Base-by-base conservation (phyloP, 2,888 invertebrate genomes). In the Rhynchonema sp. region DNA sequence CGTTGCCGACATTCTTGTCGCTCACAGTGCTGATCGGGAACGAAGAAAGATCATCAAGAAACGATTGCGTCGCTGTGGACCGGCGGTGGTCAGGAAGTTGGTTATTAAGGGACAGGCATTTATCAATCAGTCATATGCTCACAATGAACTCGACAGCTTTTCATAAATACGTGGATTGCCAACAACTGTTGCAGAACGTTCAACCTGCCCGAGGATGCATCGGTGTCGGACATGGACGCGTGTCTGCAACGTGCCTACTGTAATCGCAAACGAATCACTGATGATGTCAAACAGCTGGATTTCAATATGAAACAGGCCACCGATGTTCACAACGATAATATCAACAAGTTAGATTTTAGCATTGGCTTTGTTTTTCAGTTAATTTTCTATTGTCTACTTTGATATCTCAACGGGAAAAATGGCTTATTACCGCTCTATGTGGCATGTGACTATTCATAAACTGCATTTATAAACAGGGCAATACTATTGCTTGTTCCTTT, bases 1-100 rank as follows among this genome's bases (percentile, higher is more conserved):
- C 30, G 87, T 96, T 0, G 84, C 85, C 70, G 98, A 98, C 75
- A 94, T 98, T 76, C 76, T 96, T 22, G 85, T 92, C 0, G 79
- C 82, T 0, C 70, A 77, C 0, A 77, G 72, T 67, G 87, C 87
- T 0, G 83, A 96, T 72, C 75, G 77, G 28, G 81, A 82, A 66
- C 81, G 96, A 46, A 64, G 64, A 46, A 66, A 69, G 30, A 66
- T 74, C 6, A 68, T 72, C 20, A n/a, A 64, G 46, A 63, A 69
- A 55, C 65, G n/a, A n/a, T n/a, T 69, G 28, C 62, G 71, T 46
- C 65, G 66, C 17, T 66, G 66, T 49, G 72, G 72, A 61, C 63
- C 66, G 38, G 64, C 65, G 55, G 56, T 53, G 30, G 28, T 49
- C n/a, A 20, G 55, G 30, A 28, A 49, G 49, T 49, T 17, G 13